Percentiles rank a stretch among this genome's conserved stretches.
Conservation (phyloP, 1,140 invertebrate species). For the Lepidurus arcticus region DNA sequence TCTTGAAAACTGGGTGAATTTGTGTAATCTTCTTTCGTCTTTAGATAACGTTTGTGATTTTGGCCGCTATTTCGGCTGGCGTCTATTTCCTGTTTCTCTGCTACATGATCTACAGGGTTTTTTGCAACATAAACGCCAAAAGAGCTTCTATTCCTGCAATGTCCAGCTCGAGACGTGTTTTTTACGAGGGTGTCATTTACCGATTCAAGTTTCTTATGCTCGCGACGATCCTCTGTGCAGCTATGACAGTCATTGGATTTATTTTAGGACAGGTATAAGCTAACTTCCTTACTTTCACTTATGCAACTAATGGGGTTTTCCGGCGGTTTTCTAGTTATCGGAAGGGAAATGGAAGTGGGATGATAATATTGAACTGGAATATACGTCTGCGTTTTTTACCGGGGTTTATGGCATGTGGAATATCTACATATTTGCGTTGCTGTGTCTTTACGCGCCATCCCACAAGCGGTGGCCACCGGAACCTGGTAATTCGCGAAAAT, state of each 20-base stretch:
- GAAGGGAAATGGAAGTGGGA: constrained; percentile 97
- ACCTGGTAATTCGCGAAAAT: constrained; percentile 47
- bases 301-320: constrained; percentile 26
- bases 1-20: background rate
- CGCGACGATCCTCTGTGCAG: constrained; percentile 87
- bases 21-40: constrained; percentile 36
- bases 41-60: constrained; percentile 77
- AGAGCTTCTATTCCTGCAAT: constrained; percentile 77
- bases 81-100: constrained; percentile 90
- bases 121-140: constrained; percentile 86
- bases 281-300: background rate
- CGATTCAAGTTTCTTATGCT: constrained; percentile 97
- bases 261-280: constrained; percentile 78
- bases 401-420: constrained; percentile 99
- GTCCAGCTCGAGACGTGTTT: constrained; percentile 77
- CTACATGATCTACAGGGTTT: constrained; percentile 89
- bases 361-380: constrained; percentile 77
- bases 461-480: constrained; percentile 89
- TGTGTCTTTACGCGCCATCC: constrained; percentile 95
- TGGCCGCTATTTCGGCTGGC: constrained; percentile 82
- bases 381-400: constrained; percentile 93
- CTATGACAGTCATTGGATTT: constrained; percentile 88
- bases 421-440: constrained; percentile 89
- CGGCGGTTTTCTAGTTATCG: constrained; percentile 51
- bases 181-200: constrained; percentile 89